Evolutionary conservation across 1,140 invertebrate genomes (phyloP).

Genomic region (Dinothrombium tinctorium): DNA sequence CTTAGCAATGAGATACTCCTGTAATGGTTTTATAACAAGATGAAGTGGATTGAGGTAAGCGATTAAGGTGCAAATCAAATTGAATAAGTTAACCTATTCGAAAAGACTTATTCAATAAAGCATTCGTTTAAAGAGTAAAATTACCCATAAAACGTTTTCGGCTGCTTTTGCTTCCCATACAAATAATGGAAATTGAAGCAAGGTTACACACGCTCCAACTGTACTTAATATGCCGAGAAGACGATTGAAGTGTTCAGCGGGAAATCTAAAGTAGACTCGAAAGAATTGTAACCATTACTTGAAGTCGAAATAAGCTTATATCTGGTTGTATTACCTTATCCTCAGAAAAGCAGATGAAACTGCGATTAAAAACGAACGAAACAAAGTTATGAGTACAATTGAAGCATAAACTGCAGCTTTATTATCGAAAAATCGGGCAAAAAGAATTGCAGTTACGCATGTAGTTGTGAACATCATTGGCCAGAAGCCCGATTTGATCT

Average conservation of each 20-base stretch:
- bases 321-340: conserved; percentile 12
- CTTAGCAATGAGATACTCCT: too few relatives aligned
- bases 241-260: conserved; percentile 14
- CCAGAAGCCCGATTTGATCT: conserved; percentile 13
- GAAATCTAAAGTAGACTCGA: conserved; percentile 13
- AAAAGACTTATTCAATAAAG: too few relatives aligned
- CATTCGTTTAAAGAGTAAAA: conserved; percentile 8
- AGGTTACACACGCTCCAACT: conserved; percentile 10
- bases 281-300: neutral
- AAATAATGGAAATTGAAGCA: conserved; percentile 16
- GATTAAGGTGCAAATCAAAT: too few relatives aligned
- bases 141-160: conserved; percentile 12
- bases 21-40: too few relatives aligned
- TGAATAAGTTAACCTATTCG: too few relatives aligned
- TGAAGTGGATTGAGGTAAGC: too few relatives aligned
- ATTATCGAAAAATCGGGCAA: conserved; percentile 15
- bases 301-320: neutral
- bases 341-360: conserved; percentile 15
- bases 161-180: conserved; percentile 12
- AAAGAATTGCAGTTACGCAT: conserved; percentile 7
- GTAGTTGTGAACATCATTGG: conserved; percentile 14
- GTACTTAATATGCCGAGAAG: conserved; percentile 16
- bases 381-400: conserved; percentile 14
- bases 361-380: conserved; percentile 14
- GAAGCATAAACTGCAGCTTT: conserved; percentile 12